Conservation (phyloP, 2,113 vertebrate species). For the Tupaia chinensis region DNA sequence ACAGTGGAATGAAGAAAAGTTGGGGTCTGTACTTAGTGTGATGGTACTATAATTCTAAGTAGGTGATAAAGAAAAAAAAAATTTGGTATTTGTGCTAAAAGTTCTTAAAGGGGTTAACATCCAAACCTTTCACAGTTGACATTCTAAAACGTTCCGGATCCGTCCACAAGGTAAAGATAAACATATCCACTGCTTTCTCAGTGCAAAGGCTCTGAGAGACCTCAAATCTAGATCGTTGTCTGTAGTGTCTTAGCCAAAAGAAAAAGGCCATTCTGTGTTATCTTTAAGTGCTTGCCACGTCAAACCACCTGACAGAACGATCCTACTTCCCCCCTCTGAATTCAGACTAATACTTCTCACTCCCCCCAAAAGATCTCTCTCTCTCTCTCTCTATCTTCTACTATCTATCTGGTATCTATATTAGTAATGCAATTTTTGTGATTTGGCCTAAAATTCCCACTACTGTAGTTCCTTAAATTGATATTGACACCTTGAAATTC, state of each 20-base stretch:
- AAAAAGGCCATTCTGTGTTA: neutral
- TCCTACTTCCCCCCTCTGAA: neutral
- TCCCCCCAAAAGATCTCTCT: neutral
- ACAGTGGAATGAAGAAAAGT: slow-evolving; percentile 65
- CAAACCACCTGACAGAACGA: neutral
- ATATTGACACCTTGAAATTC: neutral
- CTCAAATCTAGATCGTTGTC: neutral
- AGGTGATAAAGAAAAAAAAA: slow-evolving; percentile 42
- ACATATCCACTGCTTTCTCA: neutral
- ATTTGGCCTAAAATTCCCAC: slow-evolving; percentile 5
- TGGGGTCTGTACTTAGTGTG: slow-evolving; percentile 75
- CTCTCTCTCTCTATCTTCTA: neutral
- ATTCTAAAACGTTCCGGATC: slow-evolving; percentile 32
- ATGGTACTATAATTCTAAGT: slow-evolving; percentile 69
- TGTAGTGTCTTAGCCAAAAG: neutral
- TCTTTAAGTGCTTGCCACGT: neutral
- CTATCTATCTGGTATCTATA: neutral
- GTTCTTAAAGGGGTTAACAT: neutral
- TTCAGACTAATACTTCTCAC: neutral
- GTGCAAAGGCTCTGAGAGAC: neutral
- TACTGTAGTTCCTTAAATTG: slow-evolving; percentile 10
- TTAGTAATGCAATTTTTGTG: neutral
- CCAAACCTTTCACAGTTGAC: neutral
- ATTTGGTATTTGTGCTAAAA: slow-evolving; percentile 4
- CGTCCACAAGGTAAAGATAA: neutral